Evolutionary conservation across 2,797 vertebrate genomes (phyloP).

Genomic region (Aselliscus stoliczkanus): DNA sequence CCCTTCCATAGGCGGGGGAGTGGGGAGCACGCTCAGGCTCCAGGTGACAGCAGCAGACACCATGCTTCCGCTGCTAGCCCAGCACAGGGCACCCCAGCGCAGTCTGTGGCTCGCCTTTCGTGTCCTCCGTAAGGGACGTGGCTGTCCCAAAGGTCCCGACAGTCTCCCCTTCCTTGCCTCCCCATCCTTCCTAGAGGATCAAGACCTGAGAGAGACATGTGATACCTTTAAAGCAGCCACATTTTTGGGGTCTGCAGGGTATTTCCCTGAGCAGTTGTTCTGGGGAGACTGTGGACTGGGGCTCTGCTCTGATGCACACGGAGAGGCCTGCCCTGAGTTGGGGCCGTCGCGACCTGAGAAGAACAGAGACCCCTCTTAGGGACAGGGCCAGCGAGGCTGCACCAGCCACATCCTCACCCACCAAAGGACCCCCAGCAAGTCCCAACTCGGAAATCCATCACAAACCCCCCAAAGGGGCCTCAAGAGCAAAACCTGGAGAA

Average conservation of each 20-base stretch:
- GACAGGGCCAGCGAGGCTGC: no score
- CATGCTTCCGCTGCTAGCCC: neutral
- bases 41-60: neutral
- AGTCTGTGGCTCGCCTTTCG: neutral
- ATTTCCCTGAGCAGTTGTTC: slow-evolving; percentile 85
- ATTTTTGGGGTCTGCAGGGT: slow-evolving; percentile 81
- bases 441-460: neutral
- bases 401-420: neutral
- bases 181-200: neutral
- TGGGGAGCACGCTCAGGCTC: neutral
- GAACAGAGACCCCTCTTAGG: slow-evolving; percentile 4
- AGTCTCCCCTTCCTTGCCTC: neutral
- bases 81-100: neutral
- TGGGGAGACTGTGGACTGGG: slow-evolving; percentile 92
- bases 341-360: slow-evolving; percentile 83
- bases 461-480: neutral
- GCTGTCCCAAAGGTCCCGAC: neutral
- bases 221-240: slow-evolving; percentile 77
- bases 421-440: neutral
- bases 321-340: slow-evolving; percentile 89
- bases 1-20: neutral
- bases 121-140: neutral
- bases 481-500: neutral
- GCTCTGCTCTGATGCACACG: slow-evolving; percentile 89
- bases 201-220: neutral